These are phyloP conservation scores for Grapholita molesta DNA, from an alignment of 1,140 invertebrate genomes.

Conservation along the genomic window DNA sequence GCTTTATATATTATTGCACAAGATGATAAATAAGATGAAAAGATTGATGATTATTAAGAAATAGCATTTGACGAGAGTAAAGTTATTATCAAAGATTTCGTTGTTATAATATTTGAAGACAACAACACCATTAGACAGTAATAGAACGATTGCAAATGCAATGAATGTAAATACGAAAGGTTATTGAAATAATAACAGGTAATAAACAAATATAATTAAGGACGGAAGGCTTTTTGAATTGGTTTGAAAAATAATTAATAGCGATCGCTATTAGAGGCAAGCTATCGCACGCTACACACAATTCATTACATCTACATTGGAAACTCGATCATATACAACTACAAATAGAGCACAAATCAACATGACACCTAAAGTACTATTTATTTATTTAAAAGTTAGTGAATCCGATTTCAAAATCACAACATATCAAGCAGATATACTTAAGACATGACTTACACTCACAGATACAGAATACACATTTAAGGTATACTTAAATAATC, in stretches of 20 bases:
- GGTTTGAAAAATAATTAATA: not conserved
- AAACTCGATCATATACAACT: not conserved
- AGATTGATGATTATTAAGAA: not conserved
- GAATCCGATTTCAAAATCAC: slow-evolving; percentile 10
- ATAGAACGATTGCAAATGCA: not conserved
- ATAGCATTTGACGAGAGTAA: not conserved
- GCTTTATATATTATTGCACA: not conserved
- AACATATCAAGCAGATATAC: not conserved
- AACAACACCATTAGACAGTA: not conserved
- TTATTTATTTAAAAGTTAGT: slow-evolving; percentile 7
- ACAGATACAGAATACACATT: slow-evolving; percentile 8
- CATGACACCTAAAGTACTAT: not conserved
- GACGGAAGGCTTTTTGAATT: not conserved
- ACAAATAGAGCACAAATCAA: slow-evolving; percentile 18
- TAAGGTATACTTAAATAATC: slow-evolving; percentile 28
- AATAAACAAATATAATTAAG: not conserved
- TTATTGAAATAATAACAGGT: not conserved
- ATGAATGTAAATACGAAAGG: not conserved
- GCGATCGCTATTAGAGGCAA: not conserved
- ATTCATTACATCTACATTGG: not conserved
- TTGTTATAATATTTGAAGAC: not conserved
- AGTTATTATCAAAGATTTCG: not conserved
- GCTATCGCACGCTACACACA: slow-evolving; percentile 8
- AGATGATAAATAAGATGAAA: not conserved
- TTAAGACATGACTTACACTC: slow-evolving; percentile 10